Conservation (phyloP, 2,888 invertebrate genomes). For the Epistrophe grossulariae region DNA sequence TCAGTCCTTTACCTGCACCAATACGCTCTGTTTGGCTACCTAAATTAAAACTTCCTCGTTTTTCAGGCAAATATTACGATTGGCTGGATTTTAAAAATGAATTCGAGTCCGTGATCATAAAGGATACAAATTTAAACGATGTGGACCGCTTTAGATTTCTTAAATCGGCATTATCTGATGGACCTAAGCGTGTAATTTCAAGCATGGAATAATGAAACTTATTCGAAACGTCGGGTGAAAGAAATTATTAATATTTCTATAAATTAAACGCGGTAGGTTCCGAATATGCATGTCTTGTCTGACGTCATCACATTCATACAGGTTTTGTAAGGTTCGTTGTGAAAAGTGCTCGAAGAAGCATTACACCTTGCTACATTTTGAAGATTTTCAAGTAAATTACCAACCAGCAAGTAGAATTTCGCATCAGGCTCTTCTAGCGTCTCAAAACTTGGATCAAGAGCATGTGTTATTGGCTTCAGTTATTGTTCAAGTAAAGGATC, state of each 20-base stretch:
- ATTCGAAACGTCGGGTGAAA: background rate
- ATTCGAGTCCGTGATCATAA: slow-evolving; percentile 23
- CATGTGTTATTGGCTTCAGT: background rate
- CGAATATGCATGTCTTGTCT: too few relatives aligned
- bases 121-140: slow-evolving; percentile 16
- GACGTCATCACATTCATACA: background rate
- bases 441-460: slow-evolving; percentile 1
- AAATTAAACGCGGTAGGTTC: too few relatives aligned
- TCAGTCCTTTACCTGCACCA: background rate
- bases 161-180: slow-evolving; percentile 19
- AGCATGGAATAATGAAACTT: background rate
- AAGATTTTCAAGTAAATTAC: background rate
- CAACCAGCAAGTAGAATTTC: background rate
- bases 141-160: slow-evolving; percentile 20
- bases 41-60: slow-evolving; percentile 14
- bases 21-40: background rate
- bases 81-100: slow-evolving; percentile 24
- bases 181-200: background rate
- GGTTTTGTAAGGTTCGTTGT: slow-evolving; percentile 12
- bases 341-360: slow-evolving; percentile 19
- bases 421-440: background rate
- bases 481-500: background rate
- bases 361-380: slow-evolving; percentile 14
- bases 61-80: slow-evolving; percentile 25
- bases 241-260: background rate